phyloP scores from a whole-genome alignment of 1,140 invertebrate genomes.

The Drosophila ohnishii region DNA sequence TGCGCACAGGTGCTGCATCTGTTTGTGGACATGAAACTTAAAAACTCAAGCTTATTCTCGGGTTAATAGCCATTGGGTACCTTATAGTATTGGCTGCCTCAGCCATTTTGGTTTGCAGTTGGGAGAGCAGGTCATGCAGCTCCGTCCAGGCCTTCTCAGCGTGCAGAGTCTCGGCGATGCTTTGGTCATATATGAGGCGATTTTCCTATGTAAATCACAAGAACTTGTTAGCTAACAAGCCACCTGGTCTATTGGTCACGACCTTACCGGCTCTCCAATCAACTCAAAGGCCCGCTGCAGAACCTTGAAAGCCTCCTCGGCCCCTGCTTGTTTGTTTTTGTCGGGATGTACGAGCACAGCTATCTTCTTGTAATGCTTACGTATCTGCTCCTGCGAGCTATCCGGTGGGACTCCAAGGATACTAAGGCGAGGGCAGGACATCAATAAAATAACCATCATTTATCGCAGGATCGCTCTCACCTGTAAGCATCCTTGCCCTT shows the following conservation, averaged over 20 bases:
- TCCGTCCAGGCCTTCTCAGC: conserved; percentile 93
- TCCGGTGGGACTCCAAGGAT: conserved; percentile 93
- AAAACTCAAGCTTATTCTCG: not conserved
- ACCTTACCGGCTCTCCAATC: conserved; percentile 93
- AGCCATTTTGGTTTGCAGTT: conserved; percentile 96
- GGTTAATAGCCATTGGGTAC: conserved; percentile 52
- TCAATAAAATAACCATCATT: not conserved
- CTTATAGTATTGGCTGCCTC: conserved; percentile 95
- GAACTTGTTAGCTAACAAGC: not conserved
- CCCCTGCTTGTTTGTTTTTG: conserved; percentile 96
- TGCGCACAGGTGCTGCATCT: conserved; percentile 95
- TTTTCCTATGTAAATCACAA: conserved; percentile 86
- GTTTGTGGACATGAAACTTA: not conserved
- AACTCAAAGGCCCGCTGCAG: conserved; percentile 96
- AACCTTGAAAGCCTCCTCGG: conserved; percentile 98
- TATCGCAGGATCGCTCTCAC: conserved; percentile 76
- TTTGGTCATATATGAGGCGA: conserved; percentile 89
- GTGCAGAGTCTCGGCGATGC: conserved; percentile 89
- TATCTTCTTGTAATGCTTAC: conserved; percentile 96
- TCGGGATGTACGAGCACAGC: conserved; percentile 97
- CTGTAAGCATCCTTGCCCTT: conserved; percentile 98
- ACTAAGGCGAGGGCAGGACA: conserved; percentile 84
- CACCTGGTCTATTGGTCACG: too few relatives aligned
- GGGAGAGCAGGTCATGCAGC: conserved; percentile 90
- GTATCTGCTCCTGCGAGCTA: conserved; percentile 96